Evolutionary conservation across 2,113 vertebrate species (phyloP), one percentile per base, ranked within the genome.

Genomic region (Sylvia atricapilla): DNA sequence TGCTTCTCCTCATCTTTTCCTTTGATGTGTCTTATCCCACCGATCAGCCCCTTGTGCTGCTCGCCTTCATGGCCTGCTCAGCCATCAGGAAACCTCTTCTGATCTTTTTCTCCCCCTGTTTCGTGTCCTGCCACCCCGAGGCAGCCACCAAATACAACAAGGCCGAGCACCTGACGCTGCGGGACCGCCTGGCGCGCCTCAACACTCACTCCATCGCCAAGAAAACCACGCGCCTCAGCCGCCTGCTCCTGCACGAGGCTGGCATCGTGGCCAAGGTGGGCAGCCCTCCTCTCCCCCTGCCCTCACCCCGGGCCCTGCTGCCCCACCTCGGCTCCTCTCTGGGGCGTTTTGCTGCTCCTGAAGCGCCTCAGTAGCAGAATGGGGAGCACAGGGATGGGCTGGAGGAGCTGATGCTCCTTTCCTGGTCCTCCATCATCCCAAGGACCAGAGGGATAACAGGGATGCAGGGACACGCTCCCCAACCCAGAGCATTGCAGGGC

Each of bases 171-270:
- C 97, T 99, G 97, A 98, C 98, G 15, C 98, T 99, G 67, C 98
- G 97, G 89, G 99, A 99, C 87, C 98, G 98, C 90, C 97, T 99
- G 23, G 98, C 98, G 7, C 98, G 99, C 9, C 96, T 99, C 92
- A 99, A 98, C 97, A 97, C 98, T 0, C 99, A 99, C 97, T 99
- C 99, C 83, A 99, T 99, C 6, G 98, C 98, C 62, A 99, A 99
- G 97, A 99, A 99, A 98, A 99, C 99, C 7, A 97, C 98, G 0
- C 97, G 99, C 44, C 95, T 99, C 78, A 98, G 99, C 95, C 98
- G 99, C 80, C 97, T 98, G 35, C 93, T 99, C 94, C 98, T 99
- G 97, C 99, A 99, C 3, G 99, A 99, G 96, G 98, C 99, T 0
- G 99, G 99, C 68, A 98, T 99, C 0, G 96, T 98, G 80, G 67